Base-by-base conservation (phyloP, 2,113 vertebrate species). In the Spermophilus dauricus region DNA sequence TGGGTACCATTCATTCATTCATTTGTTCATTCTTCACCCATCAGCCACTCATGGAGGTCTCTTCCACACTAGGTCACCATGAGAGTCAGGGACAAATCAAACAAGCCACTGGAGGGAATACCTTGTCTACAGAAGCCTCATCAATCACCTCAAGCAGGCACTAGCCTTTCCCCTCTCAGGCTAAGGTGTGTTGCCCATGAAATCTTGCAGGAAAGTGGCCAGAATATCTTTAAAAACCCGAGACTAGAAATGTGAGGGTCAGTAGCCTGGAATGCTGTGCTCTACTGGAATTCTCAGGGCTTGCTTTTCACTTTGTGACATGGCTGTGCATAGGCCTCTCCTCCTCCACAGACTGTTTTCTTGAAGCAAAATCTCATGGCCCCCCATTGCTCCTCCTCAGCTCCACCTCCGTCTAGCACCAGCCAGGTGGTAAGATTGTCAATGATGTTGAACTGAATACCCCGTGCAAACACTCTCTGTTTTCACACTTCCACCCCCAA, bases 401-500 rank as follows among this genome's bases (percentile, higher is more conserved):
- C 85, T 78, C 85, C 6, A 11, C 80, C 82, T 61, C 22, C 70
- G 97, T 97, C 97, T 97, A 80, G 89, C 93, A 65, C 94, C 13
- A 20, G 51, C 53, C 37, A 63, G 45, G 82, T 86, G 91, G 56
- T 51, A 92, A 96, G 75, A 58, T 22, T 24, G 56, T 34, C 18
- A 18, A 17, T 48, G 84, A 37, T 48, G n/a, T 81, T 95, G 86
- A 86, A n/a, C 34, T 28, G 48, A 73, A 61, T n/a, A 45, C 26
- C 11, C 22, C 53, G 34, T 13, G 20, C 39, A 51, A 61, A 91
- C 2, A 14, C 53, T 67, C 51, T 65, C 69, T 51, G 56, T 26
- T 42, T 70, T 89, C 78, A 69, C 67, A 4, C 69, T 75, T 90
- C 75, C 1, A 0, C 39, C 32, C 10, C 51, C 32, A 85, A 82